Percentiles rank a stretch among this genome's conserved stretches.
Conservation (phyloP, 2,888 invertebrate genomes). For the Cheilosia vulpina region DNA sequence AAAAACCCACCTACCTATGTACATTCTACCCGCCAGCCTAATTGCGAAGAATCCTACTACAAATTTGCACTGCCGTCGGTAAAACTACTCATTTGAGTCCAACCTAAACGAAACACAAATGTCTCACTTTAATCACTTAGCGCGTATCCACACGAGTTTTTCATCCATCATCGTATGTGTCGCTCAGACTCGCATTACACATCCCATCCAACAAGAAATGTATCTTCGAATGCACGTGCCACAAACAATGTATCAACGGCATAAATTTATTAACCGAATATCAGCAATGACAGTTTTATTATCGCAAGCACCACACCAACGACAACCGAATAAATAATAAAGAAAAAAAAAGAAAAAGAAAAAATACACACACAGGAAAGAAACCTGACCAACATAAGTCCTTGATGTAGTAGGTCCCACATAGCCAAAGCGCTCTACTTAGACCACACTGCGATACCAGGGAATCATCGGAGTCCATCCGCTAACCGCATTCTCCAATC, state of each 20-base stretch:
- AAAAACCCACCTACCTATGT: too few relatives aligned
- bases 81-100: constrained; percentile 1
- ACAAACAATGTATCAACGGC: constrained; percentile 76
- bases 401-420: constrained; percentile 49
- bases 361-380: constrained; percentile 28
- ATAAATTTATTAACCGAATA: constrained; percentile 81
- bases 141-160: constrained; percentile 6
- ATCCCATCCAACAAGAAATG: constrained; percentile 47
- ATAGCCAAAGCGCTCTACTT: constrained; percentile 66
- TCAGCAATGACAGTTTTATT: constrained; percentile 81
- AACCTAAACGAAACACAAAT: background rate
- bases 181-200: constrained; percentile 29
- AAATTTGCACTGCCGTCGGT: constrained; percentile 37
- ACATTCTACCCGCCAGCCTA: too few relatives aligned
- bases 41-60: background rate
- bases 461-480: constrained; percentile 56
- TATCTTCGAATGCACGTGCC: constrained; percentile 70
- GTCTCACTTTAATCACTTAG: constrained; percentile 34
- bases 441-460: constrained; percentile 58
- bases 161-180: constrained; percentile 31
- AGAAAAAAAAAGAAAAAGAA: constrained; percentile 16
- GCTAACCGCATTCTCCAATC: constrained; percentile 48
- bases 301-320: constrained; percentile 78
- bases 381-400: constrained; percentile 67
- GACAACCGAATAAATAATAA: constrained; percentile 70